Base-by-base conservation (phyloP, 2,797 vertebrate species). In the Prionace glauca region DNA sequence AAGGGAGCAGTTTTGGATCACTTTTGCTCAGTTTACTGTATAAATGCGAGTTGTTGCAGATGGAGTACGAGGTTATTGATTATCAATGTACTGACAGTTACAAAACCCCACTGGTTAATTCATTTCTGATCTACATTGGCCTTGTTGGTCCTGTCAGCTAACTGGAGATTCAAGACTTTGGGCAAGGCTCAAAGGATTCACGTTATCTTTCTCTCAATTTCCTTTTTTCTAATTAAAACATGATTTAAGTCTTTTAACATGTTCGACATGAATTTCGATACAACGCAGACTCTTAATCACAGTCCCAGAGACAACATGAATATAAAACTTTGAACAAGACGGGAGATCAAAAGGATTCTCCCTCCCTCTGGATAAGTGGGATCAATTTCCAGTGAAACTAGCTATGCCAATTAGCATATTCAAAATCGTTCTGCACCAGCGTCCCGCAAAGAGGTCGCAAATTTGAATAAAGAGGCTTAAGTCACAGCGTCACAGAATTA, bases 171-270 rank as follows among this genome's bases (percentile, higher is more conserved):
- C 16, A 90, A 67, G 32, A 67, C 32, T 65, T 94, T 29, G 56
- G 41, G 14, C 36, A 45, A 94, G 45, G 69, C 69, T 50, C 26
- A 56, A 11, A 93, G n/a, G 71, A 45, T 94, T 72, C 26, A 45
- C 29, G 4, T 29, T 29, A 74, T 94, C 93, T 50, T 56, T 94
- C 67, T 74, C 2, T 41, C 81, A 67, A 36, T 16, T 69, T 69
- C 45, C 36, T 84, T 84, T 84, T 84, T 36, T 16, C 41, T 84
- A 84, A 84, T 84, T 84, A 84, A 84, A 84, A 56, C 11, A 90
- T 60, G 24, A 90, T 60, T 91, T n/a, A 91, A 32, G 45, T 74
- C 93, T 95, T 74, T 69, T 56, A 74, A 56, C 41, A 95, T 72
- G 41, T 95, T 29, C n/a, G 72, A 95, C 24, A 56, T 95, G 32